phyloP scores from a whole-genome alignment of 2,113 vertebrate genomes.

The Mohoua ochrocephala region DNA sequence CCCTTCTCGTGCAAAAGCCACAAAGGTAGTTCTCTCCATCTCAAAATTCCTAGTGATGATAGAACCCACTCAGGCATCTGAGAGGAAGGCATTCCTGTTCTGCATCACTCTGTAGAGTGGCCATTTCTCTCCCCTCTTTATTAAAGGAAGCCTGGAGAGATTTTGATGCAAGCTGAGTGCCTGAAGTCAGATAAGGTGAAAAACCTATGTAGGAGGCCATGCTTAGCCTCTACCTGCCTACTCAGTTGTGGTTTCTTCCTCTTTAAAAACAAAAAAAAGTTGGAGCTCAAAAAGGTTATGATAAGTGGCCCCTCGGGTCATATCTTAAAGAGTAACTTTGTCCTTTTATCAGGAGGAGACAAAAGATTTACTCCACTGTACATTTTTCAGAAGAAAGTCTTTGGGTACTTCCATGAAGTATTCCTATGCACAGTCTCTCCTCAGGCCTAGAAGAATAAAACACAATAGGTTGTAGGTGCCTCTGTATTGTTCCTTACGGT shows the following conservation, averaged over 20 bases:
- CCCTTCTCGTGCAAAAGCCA: background rate
- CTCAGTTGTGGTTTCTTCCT: background rate
- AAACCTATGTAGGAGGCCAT: background rate
- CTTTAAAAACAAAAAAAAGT: background rate
- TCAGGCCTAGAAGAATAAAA: background rate
- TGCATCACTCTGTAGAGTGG: background rate
- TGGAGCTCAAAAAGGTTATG: background rate
- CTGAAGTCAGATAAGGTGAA: background rate
- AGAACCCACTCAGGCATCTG: background rate
- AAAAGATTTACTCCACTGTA: background rate
- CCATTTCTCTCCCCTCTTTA: accelerated
- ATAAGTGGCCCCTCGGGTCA: background rate
- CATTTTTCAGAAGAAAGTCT: background rate
- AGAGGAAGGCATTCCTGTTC: background rate
- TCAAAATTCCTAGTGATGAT: background rate
- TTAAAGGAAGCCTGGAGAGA: background rate
- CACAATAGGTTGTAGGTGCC: background rate
- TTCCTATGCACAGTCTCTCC: background rate
- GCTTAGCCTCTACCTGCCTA: background rate
- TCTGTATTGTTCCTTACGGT: background rate
- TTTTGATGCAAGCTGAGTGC: background rate
- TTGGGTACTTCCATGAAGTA: background rate
- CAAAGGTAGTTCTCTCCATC: background rate
- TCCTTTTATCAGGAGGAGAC: background rate
- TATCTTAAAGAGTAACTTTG: background rate